A percentile compares a stretch with the other conserved stretches of the same genome.
Conservation (phyloP, 1,140 invertebrate species). For the Tribolium madens region DNA sequence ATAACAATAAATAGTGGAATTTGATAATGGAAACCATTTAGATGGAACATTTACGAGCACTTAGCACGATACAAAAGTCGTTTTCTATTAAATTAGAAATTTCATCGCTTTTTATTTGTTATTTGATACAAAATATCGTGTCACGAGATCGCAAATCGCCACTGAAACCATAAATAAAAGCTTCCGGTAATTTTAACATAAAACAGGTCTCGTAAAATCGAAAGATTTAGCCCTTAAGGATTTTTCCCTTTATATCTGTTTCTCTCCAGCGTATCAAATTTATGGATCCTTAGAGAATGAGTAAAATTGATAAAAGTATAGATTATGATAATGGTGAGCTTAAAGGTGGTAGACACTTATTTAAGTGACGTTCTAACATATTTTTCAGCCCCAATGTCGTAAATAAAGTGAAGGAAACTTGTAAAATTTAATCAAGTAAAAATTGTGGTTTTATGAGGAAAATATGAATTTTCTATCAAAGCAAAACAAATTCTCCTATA, state of each 20-base stretch:
- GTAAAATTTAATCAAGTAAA: conserved; percentile 20
- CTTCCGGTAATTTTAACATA: neutral
- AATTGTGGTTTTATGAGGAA: neutral
- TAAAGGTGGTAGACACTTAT: conserved; percentile 20
- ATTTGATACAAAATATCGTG: neutral
- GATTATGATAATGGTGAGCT: conserved; percentile 31
- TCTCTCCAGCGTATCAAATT: neutral
- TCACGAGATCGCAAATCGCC: neutral
- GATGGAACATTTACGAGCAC: neutral
- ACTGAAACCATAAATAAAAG: neutral
- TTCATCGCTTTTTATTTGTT: neutral
- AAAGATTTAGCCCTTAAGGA: conserved; percentile 5
- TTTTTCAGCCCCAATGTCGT: neutral
- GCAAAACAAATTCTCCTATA: neutral
- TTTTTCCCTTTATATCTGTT: neutral
- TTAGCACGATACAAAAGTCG: neutral
- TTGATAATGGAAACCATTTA: conserved; percentile 11
- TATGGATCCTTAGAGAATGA: conserved; percentile 11
- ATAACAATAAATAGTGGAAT: conserved; percentile 2
- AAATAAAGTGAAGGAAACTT: conserved; percentile 8
- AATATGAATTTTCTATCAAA: neutral
- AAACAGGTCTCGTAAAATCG: conserved; percentile 19
- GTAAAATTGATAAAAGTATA: conserved; percentile 36
- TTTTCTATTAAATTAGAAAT: neutral
- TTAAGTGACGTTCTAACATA: conserved; percentile 8